phyloP scores from a whole-genome alignment of 2,113 vertebrate species.

The Dasyornis broadbenti region DNA sequence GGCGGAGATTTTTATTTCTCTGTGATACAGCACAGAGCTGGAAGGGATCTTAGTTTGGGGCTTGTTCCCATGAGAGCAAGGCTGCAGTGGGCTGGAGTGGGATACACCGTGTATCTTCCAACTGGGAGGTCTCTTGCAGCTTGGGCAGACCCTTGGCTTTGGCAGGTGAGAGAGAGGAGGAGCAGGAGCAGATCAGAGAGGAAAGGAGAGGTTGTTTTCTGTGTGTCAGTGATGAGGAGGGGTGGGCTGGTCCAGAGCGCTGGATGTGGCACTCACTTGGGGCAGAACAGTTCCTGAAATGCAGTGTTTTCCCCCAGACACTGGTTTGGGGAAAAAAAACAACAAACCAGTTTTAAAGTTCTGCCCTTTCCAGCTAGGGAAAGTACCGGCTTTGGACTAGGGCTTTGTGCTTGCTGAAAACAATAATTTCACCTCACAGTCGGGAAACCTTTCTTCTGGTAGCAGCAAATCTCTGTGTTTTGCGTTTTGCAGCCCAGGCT shows the following conservation, averaged over 20 bases:
- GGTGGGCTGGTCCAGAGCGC: fast-evolving
- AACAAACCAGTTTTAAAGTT: neutral
- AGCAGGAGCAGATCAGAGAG: neutral
- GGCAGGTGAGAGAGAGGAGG: neutral
- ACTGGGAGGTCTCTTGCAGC: neutral
- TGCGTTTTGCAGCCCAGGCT: neutral
- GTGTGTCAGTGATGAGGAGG: neutral
- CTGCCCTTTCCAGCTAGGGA: neutral
- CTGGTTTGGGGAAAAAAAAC: neutral
- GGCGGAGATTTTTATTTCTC: neutral
- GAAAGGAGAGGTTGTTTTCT: neutral
- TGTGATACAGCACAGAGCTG: fast-evolving
- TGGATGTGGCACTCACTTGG: neutral
- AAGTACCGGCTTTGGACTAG: neutral
- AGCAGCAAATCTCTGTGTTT: neutral
- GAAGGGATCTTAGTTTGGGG: neutral
- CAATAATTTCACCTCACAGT: neutral
- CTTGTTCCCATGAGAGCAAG: neutral
- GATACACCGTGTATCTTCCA: fast-evolving
- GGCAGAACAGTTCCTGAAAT: neutral
- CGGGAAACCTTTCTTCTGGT: neutral
- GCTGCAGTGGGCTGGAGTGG: neutral
- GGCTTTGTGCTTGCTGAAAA: neutral
- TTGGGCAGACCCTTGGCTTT: neutral
- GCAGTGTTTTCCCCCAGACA: neutral